Percentiles rank a stretch among this genome's conserved stretches.
Evolutionary conservation across 2,797 vertebrate species (phyloP).

Genomic region (Bucorvus abyssinicus): DNA sequence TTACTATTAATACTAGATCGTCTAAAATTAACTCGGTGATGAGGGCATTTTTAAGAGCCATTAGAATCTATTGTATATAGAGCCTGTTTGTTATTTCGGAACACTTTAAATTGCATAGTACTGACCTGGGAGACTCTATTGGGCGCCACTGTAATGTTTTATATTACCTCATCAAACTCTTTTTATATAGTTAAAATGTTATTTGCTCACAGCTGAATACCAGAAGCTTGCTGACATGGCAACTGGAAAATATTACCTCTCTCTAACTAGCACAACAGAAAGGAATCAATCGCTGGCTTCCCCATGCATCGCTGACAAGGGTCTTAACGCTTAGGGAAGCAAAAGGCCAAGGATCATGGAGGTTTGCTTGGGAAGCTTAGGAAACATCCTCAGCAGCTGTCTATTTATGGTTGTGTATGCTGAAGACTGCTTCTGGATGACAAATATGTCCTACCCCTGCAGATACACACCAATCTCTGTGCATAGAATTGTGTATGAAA

Average conservation of each 20-base stretch:
- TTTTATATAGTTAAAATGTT: constrained; percentile 53
- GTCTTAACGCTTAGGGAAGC: neutral
- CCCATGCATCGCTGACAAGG: neutral
- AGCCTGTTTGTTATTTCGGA: constrained; percentile 58
- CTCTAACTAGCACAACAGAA: neutral
- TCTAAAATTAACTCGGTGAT: neutral
- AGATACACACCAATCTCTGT: neutral
- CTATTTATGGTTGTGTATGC: neutral
- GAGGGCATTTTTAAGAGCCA: neutral
- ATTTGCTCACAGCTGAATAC: constrained; percentile 61
- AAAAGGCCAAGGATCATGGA: neutral
- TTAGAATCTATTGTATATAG: constrained; percentile 3
- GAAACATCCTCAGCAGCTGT: neutral
- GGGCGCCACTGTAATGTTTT: constrained; percentile 43
- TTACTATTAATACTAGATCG: constrained; percentile 10
- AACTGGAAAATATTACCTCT: constrained; percentile 52
- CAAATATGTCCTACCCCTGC: neutral
- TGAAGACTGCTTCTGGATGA: neutral
- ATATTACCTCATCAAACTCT: constrained; percentile 66
- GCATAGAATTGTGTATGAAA: neutral
- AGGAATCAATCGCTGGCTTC: neutral
- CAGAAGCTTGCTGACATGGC: constrained; percentile 12
- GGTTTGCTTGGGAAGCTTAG: neutral
- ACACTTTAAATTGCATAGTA: constrained; percentile 24
- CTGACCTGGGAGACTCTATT: constrained; percentile 42